A percentile compares a stretch with the other conserved stretches of the same genome.
Evolutionary conservation across 1,140 invertebrate genomes (phyloP).

Genomic region (Chrysomallon squamiferum): DNA sequence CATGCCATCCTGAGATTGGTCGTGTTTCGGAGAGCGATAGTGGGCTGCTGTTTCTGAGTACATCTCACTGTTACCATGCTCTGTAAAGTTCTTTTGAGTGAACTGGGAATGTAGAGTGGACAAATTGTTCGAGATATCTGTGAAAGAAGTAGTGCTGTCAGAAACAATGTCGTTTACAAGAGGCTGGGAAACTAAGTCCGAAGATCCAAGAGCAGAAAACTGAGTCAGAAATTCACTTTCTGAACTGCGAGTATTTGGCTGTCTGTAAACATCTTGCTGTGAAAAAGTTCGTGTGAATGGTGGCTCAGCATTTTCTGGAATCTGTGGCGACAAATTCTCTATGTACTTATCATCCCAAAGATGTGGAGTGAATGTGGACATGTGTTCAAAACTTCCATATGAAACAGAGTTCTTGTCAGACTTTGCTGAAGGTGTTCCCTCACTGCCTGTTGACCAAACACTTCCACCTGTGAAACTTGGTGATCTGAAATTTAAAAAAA

Average conservation of each 20-base stretch:
- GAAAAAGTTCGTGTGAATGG: background rate
- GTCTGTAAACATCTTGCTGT: background rate
- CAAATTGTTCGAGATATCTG: too few species aligned
- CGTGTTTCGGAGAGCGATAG: background rate
- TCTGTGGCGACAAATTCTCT: conserved; percentile 7
- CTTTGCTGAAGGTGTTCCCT: conserved; percentile 8
- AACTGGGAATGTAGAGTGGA: too few species aligned
- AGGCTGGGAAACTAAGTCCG: too few species aligned
- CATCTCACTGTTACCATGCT: too few species aligned
- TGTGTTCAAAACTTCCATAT: conserved; percentile 20
- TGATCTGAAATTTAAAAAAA: conserved; percentile 19
- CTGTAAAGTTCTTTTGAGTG: too few species aligned
- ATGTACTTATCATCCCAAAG: conserved; percentile 22
- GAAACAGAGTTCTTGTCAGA: conserved; percentile 10
- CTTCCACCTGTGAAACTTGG: conserved; percentile 14
- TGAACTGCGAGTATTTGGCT: background rate
- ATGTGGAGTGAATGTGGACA: conserved; percentile 6
- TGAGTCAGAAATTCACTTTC: too few species aligned
- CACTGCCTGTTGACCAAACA: conserved; percentile 24
- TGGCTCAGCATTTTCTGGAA: background rate
- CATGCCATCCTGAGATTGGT: conserved; percentile 1
- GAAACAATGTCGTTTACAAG: too few species aligned
- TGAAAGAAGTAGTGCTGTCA: too few species aligned
- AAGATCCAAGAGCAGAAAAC: too few species aligned
- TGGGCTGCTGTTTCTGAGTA: background rate